Base-by-base conservation (phyloP, 35 echinoderm and acorn worm genomes). In the Hemicentrotus pulcherrimus region DNA sequence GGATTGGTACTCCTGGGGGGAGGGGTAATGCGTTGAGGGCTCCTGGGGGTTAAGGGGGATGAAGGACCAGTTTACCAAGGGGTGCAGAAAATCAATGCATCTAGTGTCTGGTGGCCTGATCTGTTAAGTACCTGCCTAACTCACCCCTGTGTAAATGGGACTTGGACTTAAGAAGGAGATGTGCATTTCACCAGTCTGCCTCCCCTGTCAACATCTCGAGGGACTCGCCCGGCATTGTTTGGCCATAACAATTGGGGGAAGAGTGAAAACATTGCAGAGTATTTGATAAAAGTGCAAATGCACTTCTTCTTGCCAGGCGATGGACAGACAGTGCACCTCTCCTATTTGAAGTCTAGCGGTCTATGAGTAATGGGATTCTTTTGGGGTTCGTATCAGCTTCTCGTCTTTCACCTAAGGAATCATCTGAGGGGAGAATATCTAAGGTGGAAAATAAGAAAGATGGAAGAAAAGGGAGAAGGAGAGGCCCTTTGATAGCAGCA, bases 291-390 rank as follows among this genome's bases (percentile, higher is more conserved):
- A 93, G 91, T 93, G 91, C 91, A 93, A 48, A 50, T 58, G 48
- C 91, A 93, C 91, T 93, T 58, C 48, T 93, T 47, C 4, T 35
- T 90, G 31, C 9, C 4, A 30, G 88, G 14, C 48, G 48, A 58
- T 47, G 24, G 48, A n/a, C 48, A 28, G 91, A 93, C 88, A 90
- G 88, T 90, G 88, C 31, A 2, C 46, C 30, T 93, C 13, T 93
- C 46, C 30, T 93, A 93, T 93, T 93, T 93, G 91, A 93, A 28
- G 91, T 58, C 91, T 93, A 95, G 94, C 94, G 94, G 96, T 86
- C 85, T 86, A 92, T 91, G 94, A 96, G 96, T 96, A 96, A 96
- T 95, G 88, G 96, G 96, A 95, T 96, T 96, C 52, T 86, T 93
- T 22, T 93, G 50, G 11, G 91, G 91, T 33, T 93, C 47, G 30